phyloP scores from a whole-genome alignment of 2,797 vertebrate species.

The Leptoclinus maculatus region DNA sequence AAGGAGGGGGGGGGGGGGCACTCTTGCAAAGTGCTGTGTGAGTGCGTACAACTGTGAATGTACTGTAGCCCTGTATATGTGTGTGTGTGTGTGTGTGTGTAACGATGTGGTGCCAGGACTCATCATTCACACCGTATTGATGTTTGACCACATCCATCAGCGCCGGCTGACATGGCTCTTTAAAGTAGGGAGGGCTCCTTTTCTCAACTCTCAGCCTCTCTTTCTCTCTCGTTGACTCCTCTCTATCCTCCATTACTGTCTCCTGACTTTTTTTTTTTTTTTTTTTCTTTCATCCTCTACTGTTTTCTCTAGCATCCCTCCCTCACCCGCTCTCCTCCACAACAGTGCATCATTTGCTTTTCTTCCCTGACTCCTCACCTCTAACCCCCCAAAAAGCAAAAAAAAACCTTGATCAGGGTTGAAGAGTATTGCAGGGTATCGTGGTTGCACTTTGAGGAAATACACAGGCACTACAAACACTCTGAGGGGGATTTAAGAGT shows the following conservation, averaged over 20 bases:
- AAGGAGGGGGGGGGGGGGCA: constrained; percentile 11
- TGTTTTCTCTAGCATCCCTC: neutral
- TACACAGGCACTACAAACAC: no score
- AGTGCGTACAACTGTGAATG: neutral
- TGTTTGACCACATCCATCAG: constrained; percentile 75
- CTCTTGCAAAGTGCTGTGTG: constrained; percentile 41
- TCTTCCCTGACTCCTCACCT: neutral
- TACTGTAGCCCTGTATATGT: constrained; percentile 6
- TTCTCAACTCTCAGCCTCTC: constrained; percentile 30
- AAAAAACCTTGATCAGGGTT: no score
- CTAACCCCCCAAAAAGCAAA: no score
- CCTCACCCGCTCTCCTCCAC: neutral
- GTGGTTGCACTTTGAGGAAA: no score
- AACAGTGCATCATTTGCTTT: neutral
- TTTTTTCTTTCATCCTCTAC: neutral
- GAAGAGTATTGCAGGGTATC: no score
- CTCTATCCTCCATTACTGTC: neutral
- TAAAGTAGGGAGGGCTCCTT: constrained; percentile 35
- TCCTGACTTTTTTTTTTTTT: neutral
- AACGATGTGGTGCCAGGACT: constrained; percentile 18
- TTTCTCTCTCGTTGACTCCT: neutral
- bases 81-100: constrained; percentile 27
- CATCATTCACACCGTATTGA: constrained; percentile 58
- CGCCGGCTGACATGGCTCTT: constrained; percentile 49
- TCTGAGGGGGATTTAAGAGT: no score